A percentile compares a stretch with the other conserved stretches of the same genome.
phyloP scores from a whole-genome alignment of 2,797 vertebrate species.

The Coccyzus lansbergi region DNA sequence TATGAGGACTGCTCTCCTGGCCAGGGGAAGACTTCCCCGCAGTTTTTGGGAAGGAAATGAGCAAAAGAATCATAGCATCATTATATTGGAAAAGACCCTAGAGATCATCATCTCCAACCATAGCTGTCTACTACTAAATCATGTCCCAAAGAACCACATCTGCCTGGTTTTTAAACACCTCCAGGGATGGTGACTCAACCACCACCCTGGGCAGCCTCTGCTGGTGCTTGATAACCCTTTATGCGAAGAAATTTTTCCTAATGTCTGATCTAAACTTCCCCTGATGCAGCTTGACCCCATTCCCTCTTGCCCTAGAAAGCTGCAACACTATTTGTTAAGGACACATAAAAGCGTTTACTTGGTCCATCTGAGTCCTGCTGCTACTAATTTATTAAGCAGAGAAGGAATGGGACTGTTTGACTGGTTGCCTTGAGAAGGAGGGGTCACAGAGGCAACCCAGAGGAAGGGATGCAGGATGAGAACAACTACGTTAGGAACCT shows the following conservation, averaged over 20 bases:
- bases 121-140: too few species aligned
- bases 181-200: too few species aligned
- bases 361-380: not conserved
- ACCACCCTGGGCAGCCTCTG: too few species aligned
- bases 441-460: not conserved
- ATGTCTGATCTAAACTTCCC: too few species aligned
- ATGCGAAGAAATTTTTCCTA: too few species aligned
- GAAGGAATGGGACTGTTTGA: not conserved
- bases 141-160: too few species aligned
- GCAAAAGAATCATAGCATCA: too few species aligned
- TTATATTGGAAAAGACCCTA: too few species aligned
- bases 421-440: not conserved
- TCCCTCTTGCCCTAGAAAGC: not conserved
- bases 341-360: not conserved
- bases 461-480: not conserved
- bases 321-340: not conserved
- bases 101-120: too few species aligned
- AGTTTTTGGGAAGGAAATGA: not conserved
- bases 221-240: too few species aligned
- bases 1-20: fast-evolving
- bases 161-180: too few species aligned
- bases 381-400: not conserved
- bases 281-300: too few species aligned
- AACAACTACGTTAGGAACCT: not conserved
- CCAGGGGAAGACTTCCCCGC: not conserved